Base-by-base conservation (phyloP, 1,140 invertebrate genomes). In the Andrena cerasifolii region DNA sequence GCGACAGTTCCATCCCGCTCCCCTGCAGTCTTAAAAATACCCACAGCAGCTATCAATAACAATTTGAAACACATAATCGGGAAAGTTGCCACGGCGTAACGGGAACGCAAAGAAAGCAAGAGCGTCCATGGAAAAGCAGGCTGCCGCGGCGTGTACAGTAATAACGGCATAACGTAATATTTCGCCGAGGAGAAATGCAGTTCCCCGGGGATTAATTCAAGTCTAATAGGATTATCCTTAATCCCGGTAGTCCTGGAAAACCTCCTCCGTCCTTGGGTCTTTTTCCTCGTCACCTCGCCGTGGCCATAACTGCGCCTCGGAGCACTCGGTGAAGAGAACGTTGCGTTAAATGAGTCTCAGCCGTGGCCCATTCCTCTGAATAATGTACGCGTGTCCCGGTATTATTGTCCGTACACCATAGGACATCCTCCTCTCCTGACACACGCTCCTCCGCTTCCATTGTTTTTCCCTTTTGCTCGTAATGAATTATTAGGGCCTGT, bases 171-270 rank as follows among this genome's bases (percentile, higher is more conserved):
- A 88, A 82, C 82, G 85, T 89, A 89, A 89, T 87, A 86, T 88
- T 89, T 86, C 84, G 87, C 77, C 58, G 68, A 79, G 79, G 79
- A 80, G 76, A 80, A 88, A 87, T 87, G 88, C 88, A 88, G 87
- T 89, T 86, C 82, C 83, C 80, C 36, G 36, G 76, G 88, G 87
- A 89, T 90, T 90, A 89, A 90, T 89, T 89, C 86, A 83, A 90
- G 89, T 90, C 89, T 89, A 90, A 90, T 89, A 89, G 88, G 89
- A 90, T 90, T 90, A 90, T 87, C 87, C 79, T 89, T 89, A 90
- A 90, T 90, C 88, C 84, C 70, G 66, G 67, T 82, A 78, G 86
- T 85, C 82, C 82, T 82, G 78, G 66, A 62, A 77, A 77, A 71
- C 75, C 75, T 70, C 54, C 75, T 71, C 62, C 49, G 61, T 56